Percentiles rank a stretch among this genome's conserved stretches.
These are phyloP conservation scores for Epizoanthus illoricatus DNA, from an alignment of 92 coral and sea anemone genomes.

Conservation along the genomic window DNA sequence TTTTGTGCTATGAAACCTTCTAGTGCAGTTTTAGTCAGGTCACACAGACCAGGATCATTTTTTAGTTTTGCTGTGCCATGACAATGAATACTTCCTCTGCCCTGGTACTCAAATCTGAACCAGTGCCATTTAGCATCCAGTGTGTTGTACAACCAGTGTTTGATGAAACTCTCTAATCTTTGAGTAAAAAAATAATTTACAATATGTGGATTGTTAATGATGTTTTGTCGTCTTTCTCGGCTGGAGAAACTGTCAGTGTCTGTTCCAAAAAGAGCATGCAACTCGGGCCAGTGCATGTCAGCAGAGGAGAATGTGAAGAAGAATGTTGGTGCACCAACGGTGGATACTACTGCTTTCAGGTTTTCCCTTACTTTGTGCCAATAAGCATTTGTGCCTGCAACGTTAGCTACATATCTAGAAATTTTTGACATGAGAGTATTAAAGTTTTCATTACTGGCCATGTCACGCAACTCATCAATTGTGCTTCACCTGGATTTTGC, in stretches of 20 bases:
- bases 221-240: slow-evolving; percentile 61
- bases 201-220: too few relatives aligned
- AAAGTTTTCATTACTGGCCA: slow-evolving; percentile 49
- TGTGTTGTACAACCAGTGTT: slow-evolving; percentile 61
- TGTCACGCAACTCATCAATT: slow-evolving; percentile 58
- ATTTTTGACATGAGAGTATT: slow-evolving; percentile 49
- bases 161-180: slow-evolving; percentile 66
- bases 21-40: slow-evolving; percentile 68
- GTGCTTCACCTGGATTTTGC: background rate
- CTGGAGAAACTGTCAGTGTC: slow-evolving; percentile 22
- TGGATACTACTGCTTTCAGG: slow-evolving; percentile 42
- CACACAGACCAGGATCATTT: background rate
- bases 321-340: slow-evolving; percentile 51
- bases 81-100: too few relatives aligned
- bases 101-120: too few relatives aligned
- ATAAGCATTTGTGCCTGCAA: slow-evolving; percentile 58
- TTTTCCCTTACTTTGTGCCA: slow-evolving; percentile 33
- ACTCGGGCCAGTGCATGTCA: too few relatives aligned
- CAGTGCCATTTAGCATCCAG: too few relatives aligned
- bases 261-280: background rate
- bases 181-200: slow-evolving; percentile 58
- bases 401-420: slow-evolving; percentile 12
- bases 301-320: slow-evolving; percentile 42
- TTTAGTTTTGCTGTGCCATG: too few relatives aligned
- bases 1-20: slow-evolving; percentile 73